Percentiles rank a stretch among this genome's conserved stretches.
These are phyloP conservation scores for Drosophila glabriapex DNA, from an alignment of 2,888 invertebrate species.

Conservation along the genomic window DNA sequence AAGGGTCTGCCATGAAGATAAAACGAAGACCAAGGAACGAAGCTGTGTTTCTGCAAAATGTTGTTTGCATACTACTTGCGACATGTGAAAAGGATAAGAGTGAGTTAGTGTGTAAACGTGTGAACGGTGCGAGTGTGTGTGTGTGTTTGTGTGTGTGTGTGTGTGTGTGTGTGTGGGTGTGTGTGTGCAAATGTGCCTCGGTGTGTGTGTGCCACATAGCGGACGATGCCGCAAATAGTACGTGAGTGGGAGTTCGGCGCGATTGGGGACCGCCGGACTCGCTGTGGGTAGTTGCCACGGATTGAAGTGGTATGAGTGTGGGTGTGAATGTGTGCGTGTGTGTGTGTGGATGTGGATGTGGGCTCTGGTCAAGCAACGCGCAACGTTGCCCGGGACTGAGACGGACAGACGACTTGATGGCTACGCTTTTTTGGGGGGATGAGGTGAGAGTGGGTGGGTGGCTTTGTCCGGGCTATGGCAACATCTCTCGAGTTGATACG, in stretches of 20 bases:
- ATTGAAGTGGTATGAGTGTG: slow-evolving; percentile 36
- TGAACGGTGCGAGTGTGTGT: slow-evolving; percentile 25
- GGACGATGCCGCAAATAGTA: slow-evolving; percentile 70
- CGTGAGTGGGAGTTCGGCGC: slow-evolving; percentile 74
- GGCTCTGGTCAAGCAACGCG: slow-evolving; percentile 77
- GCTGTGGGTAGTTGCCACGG: slow-evolving; percentile 76
- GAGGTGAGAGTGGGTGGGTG: slow-evolving; percentile 28
- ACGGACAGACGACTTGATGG: slow-evolving; percentile 78
- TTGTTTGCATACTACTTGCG: slow-evolving; percentile 85
- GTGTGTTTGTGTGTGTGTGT: slow-evolving; percentile 28
- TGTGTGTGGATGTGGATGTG: slow-evolving; percentile 23
- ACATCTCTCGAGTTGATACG: slow-evolving; percentile 65
- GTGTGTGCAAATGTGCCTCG: slow-evolving; percentile 11
- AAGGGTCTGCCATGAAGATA: slow-evolving; percentile 81
- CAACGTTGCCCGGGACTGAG: slow-evolving; percentile 63
- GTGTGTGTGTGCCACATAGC: slow-evolving; percentile 57
- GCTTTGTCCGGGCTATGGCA: slow-evolving; percentile 64
- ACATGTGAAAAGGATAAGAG: slow-evolving; percentile 84
- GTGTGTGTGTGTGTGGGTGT: slow-evolving; percentile 24
- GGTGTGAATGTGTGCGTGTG: neutral
- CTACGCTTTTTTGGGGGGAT: slow-evolving; percentile 34
- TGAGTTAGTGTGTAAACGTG: slow-evolving; percentile 43
- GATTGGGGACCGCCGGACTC: slow-evolving; percentile 72
- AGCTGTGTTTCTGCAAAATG: slow-evolving; percentile 81
- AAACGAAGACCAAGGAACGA: slow-evolving; percentile 82